A percentile compares a stretch with the other conserved stretches of the same genome.
phyloP scores from a whole-genome alignment of 2,113 vertebrate species.

The Limnothrissa miodon region DNA sequence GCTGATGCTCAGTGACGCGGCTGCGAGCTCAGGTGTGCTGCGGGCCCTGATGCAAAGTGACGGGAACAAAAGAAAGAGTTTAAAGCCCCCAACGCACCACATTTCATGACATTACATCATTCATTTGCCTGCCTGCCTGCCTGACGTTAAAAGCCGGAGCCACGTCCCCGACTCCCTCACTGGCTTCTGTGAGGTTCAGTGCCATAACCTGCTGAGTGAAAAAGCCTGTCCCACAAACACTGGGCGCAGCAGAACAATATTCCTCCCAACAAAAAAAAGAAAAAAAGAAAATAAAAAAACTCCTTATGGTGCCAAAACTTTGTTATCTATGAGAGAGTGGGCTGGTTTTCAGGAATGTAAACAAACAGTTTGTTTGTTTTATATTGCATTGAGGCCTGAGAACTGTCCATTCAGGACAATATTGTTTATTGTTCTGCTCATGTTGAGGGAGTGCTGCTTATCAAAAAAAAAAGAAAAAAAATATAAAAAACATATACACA shows the following conservation, averaged over 20 bases:
- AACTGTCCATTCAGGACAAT: not conserved
- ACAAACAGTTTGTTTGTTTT: not conserved
- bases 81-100: slow-evolving; percentile 6
- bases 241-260: not conserved
- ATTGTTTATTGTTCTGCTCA: not conserved
- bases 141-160: not conserved
- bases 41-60: slow-evolving; percentile 7
- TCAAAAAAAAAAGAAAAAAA: too few relatives aligned
- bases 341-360: not conserved
- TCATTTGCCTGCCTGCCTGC: not conserved
- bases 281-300: not conserved
- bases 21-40: not conserved
- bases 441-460: not conserved
- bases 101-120: slow-evolving; percentile 16
- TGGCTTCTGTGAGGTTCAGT: not conserved
- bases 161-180: not conserved
- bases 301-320: not conserved
- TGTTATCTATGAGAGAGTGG: not conserved
- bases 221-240: not conserved
- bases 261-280: not conserved
- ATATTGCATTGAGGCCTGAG: not conserved
- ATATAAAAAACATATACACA: too few relatives aligned
- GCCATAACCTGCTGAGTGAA: not conserved
- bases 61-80: slow-evolving; percentile 19
- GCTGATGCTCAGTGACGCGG: not conserved